phyloP scores from a whole-genome alignment of 30 jellyfish, hydroid and myxozoan species.

The Rhopilema esculentum region DNA sequence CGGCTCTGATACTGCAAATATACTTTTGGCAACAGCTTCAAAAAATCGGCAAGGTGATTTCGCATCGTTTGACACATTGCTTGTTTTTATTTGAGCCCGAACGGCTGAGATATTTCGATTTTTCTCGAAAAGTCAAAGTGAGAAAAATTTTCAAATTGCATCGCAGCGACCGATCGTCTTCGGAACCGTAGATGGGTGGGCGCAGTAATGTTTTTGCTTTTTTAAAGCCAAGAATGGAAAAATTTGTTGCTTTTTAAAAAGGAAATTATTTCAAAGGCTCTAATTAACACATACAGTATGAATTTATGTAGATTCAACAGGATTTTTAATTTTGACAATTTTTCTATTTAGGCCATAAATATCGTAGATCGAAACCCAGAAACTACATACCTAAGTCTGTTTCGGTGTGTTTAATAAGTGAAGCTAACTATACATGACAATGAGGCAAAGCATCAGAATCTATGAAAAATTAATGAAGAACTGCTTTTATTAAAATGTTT shows the following conservation, averaged over 20 bases:
- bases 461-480: no score
- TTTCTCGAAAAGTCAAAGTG: background rate
- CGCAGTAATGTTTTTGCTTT: background rate
- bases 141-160: background rate
- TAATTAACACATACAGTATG: no score
- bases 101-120: background rate
- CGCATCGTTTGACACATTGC: background rate
- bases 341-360: no score
- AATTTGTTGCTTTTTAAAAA: background rate
- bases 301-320: no score
- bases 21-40: background rate
- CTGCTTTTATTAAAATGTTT: no score
- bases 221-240: background rate
- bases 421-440: no score
- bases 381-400: no score
- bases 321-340: no score
- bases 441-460: no score
- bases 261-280: no score
- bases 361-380: no score
- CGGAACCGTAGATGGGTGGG: background rate
- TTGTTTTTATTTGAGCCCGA: background rate
- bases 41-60: background rate
- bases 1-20: background rate
- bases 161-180: background rate
- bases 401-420: no score